phyloP scores from a whole-genome alignment of 2,113 vertebrate genomes.

The Psilopogon haemacephalus region DNA sequence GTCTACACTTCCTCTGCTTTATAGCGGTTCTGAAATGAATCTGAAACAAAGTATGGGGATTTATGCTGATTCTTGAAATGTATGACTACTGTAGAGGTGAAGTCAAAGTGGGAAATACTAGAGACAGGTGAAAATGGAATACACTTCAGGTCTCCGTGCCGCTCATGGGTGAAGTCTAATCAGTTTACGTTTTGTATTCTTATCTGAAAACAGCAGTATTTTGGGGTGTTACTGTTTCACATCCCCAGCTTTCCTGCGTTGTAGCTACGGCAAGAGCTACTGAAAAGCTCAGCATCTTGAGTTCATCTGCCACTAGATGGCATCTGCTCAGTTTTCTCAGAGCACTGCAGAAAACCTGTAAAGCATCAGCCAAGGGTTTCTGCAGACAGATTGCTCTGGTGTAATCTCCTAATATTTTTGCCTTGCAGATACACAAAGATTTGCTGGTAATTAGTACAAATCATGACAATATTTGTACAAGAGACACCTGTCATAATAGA shows the following conservation, averaged over 20 bases:
- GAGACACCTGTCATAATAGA: neutral
- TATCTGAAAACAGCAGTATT: neutral
- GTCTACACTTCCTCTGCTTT: neutral
- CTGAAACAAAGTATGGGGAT: neutral
- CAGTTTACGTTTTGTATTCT: neutral
- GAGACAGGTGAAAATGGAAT: neutral
- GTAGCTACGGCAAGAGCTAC: neutral
- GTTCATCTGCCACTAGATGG: slow-evolving; percentile 73
- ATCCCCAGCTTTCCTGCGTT: neutral
- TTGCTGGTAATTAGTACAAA: neutral
- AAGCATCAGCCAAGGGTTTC: rapidly evolving
- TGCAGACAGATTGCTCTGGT: neutral
- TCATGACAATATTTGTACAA: neutral
- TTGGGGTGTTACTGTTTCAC: neutral
- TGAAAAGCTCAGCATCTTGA: neutral
- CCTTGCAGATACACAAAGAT: neutral
- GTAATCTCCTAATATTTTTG: neutral
- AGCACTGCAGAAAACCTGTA: neutral
- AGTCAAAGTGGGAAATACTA: neutral
- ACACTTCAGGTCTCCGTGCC: neutral
- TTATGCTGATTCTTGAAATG: neutral
- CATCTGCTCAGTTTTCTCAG: slow-evolving; percentile 53
- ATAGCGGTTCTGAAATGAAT: neutral
- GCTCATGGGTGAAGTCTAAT: neutral
- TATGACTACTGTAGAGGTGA: neutral